These are phyloP conservation scores for Vidua macroura DNA, from an alignment of 2,113 vertebrate species.

Conservation along the genomic window DNA sequence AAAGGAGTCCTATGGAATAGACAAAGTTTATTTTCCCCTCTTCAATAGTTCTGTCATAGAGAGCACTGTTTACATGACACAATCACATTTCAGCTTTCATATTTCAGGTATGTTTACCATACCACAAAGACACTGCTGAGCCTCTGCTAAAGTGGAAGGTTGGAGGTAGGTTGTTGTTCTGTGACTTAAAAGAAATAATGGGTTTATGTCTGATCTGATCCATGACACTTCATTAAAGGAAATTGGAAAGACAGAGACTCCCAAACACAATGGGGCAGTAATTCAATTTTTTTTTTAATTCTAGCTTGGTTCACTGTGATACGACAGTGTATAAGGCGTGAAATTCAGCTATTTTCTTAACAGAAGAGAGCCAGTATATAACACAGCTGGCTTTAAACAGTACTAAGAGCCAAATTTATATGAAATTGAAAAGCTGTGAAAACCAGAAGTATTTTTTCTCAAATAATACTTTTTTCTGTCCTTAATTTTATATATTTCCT, in stretches of 20 bases:
- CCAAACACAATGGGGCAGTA: background rate
- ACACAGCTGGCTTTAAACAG: background rate
- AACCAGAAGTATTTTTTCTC: background rate
- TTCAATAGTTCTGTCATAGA: background rate
- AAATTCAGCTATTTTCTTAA: background rate
- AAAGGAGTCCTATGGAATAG: background rate
- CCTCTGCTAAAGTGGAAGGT: background rate
- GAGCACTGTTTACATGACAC: background rate
- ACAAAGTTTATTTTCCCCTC: background rate
- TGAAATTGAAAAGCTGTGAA: background rate
- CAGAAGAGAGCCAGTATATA: background rate
- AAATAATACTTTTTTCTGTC: background rate
- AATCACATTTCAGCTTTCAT: background rate
- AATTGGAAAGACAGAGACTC: background rate
- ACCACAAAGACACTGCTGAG: background rate
- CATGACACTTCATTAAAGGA: background rate
- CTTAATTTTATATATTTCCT: background rate
- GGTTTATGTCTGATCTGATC: background rate
- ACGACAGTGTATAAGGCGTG: rapidly evolving
- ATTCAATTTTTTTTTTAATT: background rate
- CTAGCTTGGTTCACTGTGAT: background rate
- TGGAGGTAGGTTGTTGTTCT: background rate
- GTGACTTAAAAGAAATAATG: background rate
- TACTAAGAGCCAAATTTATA: background rate
- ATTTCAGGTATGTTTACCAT: background rate